These are phyloP conservation scores for Drosophila nigricruria DNA, from an alignment of 2,888 invertebrate genomes.

Conservation along the genomic window DNA sequence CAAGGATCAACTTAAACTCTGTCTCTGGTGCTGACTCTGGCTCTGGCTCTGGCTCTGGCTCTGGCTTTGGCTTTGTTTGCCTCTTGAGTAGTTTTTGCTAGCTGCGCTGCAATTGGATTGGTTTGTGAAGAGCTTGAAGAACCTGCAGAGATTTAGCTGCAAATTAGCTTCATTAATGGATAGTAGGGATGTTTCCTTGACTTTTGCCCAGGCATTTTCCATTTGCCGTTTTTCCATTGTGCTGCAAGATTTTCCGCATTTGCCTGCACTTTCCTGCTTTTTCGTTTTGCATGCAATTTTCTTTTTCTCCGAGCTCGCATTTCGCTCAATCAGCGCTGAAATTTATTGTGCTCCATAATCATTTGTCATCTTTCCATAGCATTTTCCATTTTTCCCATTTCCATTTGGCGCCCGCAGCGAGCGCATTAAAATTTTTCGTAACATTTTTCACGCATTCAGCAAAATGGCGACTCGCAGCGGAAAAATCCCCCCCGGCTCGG, in stretches of 20 bases:
- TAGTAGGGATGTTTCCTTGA: slow-evolving; percentile 35
- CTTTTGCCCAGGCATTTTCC: slow-evolving; percentile 13
- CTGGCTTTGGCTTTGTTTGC: slow-evolving; percentile 36
- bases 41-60: slow-evolving; percentile 30
- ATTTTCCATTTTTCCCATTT: slow-evolving; percentile 64
- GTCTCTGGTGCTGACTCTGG: not conserved
- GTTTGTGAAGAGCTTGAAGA: slow-evolving; percentile 33
- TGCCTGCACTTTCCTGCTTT: slow-evolving; percentile 30
- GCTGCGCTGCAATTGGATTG: slow-evolving; percentile 51
- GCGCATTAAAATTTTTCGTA: slow-evolving; percentile 75
- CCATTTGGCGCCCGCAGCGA: slow-evolving; percentile 72
- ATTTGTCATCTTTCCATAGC: slow-evolving; percentile 73
- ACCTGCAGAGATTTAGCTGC: slow-evolving; percentile 56
- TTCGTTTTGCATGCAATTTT: slow-evolving; percentile 28
- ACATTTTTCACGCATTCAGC: slow-evolving; percentile 80
- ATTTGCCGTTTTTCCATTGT: slow-evolving; percentile 20
- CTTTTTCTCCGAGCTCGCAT: slow-evolving; percentile 51
- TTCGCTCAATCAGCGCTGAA: slow-evolving; percentile 77
- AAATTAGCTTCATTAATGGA: slow-evolving; percentile 79
- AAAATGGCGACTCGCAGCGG: slow-evolving; percentile 56
- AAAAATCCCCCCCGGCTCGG: slow-evolving; percentile 27
- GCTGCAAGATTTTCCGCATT: slow-evolving; percentile 20
- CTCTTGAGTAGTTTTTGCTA: not conserved
- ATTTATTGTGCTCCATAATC: slow-evolving; percentile 80
- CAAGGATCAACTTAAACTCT: slow-evolving; percentile 69